phyloP scores from a whole-genome alignment of 2,888 invertebrate species.

The Buathra laborator region DNA sequence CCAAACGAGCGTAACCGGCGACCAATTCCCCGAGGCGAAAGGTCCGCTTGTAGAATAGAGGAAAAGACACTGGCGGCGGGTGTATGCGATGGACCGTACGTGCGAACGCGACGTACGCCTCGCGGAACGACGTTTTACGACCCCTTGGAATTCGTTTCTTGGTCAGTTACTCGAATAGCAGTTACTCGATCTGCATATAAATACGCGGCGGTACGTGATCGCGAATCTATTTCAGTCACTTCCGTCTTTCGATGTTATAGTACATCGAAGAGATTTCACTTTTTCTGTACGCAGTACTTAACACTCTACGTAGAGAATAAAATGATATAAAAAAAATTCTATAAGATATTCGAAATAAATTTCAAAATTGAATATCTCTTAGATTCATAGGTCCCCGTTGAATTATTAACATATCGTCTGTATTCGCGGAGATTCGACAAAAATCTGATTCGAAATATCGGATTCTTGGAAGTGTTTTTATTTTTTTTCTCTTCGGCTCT shows the following conservation, averaged over 20 bases:
- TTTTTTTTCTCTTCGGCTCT: too few relatives aligned
- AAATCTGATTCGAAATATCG: too few relatives aligned
- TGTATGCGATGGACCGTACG: conserved; percentile 3
- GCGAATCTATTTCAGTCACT: conserved; percentile 56
- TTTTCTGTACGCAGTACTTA: background rate
- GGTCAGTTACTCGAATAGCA: conserved; percentile 56
- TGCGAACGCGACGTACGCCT: background rate
- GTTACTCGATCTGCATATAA: conserved; percentile 46
- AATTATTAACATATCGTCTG: too few relatives aligned
- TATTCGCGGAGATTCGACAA: too few relatives aligned
- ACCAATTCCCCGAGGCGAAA: conserved; percentile 51
- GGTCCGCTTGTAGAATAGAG: conserved; percentile 21
- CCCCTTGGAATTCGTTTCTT: conserved; percentile 60
- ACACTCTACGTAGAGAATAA: too few relatives aligned
- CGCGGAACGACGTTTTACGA: conserved; percentile 54
- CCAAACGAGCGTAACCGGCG: conserved; percentile 58
- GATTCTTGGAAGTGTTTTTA: too few relatives aligned
- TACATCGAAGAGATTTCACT: conserved; percentile 8
- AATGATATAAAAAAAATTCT: too few relatives aligned
- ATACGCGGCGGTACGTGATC: conserved; percentile 7
- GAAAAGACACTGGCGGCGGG: conserved; percentile 15
- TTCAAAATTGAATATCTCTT: too few relatives aligned
- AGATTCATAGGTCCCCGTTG: too few relatives aligned
- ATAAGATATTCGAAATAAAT: too few relatives aligned
- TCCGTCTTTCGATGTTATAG: conserved; percentile 33